These are phyloP conservation scores for Eupristina koningsbergeri DNA, from an alignment of 1,140 invertebrate species.

Conservation along the genomic window DNA sequence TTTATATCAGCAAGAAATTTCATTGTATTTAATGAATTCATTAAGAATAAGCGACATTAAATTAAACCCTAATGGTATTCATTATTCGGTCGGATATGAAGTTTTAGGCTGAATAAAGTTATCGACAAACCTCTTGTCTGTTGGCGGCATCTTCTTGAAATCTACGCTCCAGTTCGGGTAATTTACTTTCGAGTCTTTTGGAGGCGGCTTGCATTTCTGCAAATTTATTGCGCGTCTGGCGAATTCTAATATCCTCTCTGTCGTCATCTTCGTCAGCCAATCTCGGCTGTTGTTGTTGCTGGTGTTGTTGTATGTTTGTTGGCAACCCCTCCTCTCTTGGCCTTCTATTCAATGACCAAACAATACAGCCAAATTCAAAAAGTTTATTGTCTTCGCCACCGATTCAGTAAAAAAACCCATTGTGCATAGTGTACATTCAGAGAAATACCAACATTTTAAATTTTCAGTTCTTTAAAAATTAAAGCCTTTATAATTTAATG, in stretches of 20 bases:
- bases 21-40: too few species aligned
- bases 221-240: conserved; percentile 60
- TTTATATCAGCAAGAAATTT: too few species aligned
- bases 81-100: too few species aligned
- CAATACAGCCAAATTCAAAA: too few species aligned
- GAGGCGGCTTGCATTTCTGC: conserved; percentile 65
- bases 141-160: conserved; percentile 52
- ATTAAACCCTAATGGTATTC: too few species aligned
- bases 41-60: too few species aligned
- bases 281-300: neutral
- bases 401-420: too few species aligned
- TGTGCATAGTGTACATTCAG: too few species aligned
- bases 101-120: neutral
- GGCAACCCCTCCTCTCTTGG: conserved; percentile 20
- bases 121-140: conserved; percentile 31
- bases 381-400: too few species aligned
- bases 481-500: too few species aligned
- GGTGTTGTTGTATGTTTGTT: neutral
- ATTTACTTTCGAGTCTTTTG: conserved; percentile 57
- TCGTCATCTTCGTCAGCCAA: conserved; percentile 36
- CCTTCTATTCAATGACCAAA: conserved; percentile 10
- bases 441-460: too few species aligned
- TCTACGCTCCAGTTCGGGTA: conserved; percentile 45
- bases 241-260: conserved; percentile 8
- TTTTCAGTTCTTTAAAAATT: too few species aligned